Conservation (phyloP, 2,113 vertebrate genomes). For the Callocephalon fimbriatum region DNA sequence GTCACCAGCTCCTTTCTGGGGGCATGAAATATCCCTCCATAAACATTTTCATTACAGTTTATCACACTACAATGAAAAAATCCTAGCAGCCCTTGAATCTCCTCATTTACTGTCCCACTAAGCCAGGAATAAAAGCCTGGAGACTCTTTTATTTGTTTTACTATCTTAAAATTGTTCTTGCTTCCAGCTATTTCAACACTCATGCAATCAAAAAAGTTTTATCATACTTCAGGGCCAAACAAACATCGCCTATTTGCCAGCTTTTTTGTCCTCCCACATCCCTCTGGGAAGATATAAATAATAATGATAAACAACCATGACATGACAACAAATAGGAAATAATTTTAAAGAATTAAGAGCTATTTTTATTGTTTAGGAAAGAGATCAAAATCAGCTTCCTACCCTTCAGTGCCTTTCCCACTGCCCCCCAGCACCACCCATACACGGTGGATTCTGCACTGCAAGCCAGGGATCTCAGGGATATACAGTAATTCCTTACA, state of each 20-base stretch:
- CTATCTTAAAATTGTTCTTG: background rate
- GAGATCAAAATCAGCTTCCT: slow-evolving; percentile 47
- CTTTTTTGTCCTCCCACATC: background rate
- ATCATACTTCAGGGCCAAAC: slow-evolving; percentile 7
- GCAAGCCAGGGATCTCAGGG: background rate
- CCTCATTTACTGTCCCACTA: background rate
- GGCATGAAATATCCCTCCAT: background rate
- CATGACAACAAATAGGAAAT: background rate
- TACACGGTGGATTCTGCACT: background rate
- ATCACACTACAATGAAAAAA: background rate
- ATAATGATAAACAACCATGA: background rate
- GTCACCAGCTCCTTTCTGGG: background rate
- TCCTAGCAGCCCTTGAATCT: background rate
- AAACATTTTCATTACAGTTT: background rate
- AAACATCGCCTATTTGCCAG: background rate
- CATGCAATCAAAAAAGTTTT: background rate
- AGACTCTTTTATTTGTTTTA: background rate
- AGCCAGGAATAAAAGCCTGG: background rate
- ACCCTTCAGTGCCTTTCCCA: background rate
- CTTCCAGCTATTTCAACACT: background rate
- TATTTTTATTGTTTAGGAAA: slow-evolving; percentile 33
- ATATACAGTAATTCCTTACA: slow-evolving; percentile 40
- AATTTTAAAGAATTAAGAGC: slow-evolving; percentile 13
- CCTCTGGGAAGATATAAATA: background rate
- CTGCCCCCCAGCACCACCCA: background rate